Evolutionary conservation across 2,113 vertebrate genomes (phyloP).

Genomic region (Caretta caretta): DNA sequence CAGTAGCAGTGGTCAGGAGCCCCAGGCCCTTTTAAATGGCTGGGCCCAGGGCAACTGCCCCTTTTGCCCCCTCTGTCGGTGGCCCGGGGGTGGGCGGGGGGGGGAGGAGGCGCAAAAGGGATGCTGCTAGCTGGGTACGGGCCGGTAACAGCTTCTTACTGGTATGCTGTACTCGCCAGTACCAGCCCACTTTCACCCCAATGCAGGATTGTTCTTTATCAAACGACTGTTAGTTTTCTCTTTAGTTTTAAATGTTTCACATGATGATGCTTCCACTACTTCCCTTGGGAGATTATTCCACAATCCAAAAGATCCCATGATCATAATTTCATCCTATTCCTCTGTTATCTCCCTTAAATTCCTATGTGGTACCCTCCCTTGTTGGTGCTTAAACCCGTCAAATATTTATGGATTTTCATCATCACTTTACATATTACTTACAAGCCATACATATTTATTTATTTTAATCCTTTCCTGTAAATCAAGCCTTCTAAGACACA

Average conservation of each 20-base stretch:
- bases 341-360: not conserved
- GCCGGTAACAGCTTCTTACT: too few species aligned
- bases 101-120: too few species aligned
- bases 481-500: not conserved
- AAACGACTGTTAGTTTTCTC: not conserved
- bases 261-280: not conserved
- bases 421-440: not conserved
- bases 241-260: not conserved
- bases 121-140: too few species aligned
- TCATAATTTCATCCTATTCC: not conserved
- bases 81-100: too few species aligned
- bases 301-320: not conserved
- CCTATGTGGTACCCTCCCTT: not conserved
- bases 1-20: too few species aligned
- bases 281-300: not conserved
- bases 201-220: not conserved
- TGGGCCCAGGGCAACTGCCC: too few species aligned
- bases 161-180: too few species aligned
- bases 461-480: not conserved
- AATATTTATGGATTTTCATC: not conserved
- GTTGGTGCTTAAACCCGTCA: not conserved
- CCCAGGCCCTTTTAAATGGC: too few species aligned
- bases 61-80: too few species aligned
- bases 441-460: not conserved
- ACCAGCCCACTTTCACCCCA: too few species aligned